phyloP scores from a whole-genome alignment of 2,888 invertebrate species.

The Orchesella flavescens region DNA sequence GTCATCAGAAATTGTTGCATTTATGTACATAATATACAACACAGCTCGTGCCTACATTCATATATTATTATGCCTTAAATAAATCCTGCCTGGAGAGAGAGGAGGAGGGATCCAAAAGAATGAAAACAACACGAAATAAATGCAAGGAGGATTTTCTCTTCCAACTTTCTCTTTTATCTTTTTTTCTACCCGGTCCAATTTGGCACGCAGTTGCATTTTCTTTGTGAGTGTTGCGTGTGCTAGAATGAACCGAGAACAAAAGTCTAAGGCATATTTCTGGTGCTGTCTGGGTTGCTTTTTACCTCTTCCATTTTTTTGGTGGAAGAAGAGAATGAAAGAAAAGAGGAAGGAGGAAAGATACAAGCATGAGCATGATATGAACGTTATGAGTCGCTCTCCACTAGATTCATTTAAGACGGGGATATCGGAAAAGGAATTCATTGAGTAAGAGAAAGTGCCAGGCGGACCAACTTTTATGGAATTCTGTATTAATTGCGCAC shows the following conservation, averaged over 20 bases:
- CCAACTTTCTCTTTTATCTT: too few relatives aligned
- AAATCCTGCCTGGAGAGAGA: too few relatives aligned
- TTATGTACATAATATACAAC: too few relatives aligned
- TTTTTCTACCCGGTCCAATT: too few relatives aligned
- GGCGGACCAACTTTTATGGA: conserved; percentile 72
- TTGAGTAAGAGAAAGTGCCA: conserved; percentile 69
- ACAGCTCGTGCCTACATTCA: too few relatives aligned
- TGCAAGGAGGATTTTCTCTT: too few relatives aligned
- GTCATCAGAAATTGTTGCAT: too few relatives aligned
- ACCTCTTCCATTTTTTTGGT: background rate
- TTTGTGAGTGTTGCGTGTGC: background rate
- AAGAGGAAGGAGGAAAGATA: conserved; percentile 7
- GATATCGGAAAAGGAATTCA: conserved; percentile 68
- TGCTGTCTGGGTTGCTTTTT: conserved; percentile 27
- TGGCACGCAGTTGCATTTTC: conserved; percentile 21
- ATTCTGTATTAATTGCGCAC: conserved; percentile 71
- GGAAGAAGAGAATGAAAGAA: too few relatives aligned
- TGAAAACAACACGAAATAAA: too few relatives aligned
- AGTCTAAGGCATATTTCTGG: conserved; percentile 37
- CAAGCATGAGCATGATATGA: too few relatives aligned
- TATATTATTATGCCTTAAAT: too few relatives aligned
- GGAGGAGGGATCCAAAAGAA: too few relatives aligned
- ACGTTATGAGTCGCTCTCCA: conserved; percentile 1
- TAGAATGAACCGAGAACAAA: conserved; percentile 6
- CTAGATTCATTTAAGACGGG: conserved; percentile 6